Percentiles rank a stretch among this genome's conserved stretches.
These are phyloP conservation scores for Ficedula albicollis DNA, from an alignment of 2,797 vertebrate species.

Conservation along the genomic window DNA sequence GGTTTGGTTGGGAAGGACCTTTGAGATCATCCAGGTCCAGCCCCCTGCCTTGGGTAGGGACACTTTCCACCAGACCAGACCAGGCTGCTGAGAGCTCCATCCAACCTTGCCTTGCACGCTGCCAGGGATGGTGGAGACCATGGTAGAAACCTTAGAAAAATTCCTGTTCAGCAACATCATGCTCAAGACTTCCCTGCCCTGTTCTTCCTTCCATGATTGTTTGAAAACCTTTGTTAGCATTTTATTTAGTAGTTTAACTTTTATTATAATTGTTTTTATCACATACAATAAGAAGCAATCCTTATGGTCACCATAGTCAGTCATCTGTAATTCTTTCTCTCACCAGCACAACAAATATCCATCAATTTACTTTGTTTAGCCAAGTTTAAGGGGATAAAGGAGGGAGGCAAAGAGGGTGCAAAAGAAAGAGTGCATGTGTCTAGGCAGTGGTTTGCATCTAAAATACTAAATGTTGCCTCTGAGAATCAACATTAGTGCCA, in stretches of 20 bases:
- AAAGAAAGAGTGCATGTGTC: background rate
- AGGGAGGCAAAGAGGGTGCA: background rate
- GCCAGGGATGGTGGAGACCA: background rate
- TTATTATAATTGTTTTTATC: background rate
- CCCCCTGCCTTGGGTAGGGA: fast-evolving
- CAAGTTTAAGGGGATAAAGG: background rate
- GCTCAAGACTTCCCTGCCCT: background rate
- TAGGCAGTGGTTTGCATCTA: background rate
- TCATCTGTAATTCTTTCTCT: background rate
- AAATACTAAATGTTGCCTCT: background rate
- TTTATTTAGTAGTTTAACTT: background rate
- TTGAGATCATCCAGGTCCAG: background rate
- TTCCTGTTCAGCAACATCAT: background rate
- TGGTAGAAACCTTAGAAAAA: background rate
- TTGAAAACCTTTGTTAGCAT: background rate
- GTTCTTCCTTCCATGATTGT: background rate
- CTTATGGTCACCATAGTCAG: background rate
- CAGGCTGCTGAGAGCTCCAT: background rate
- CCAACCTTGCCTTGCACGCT: background rate
- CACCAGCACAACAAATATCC: background rate
- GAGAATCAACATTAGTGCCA: background rate
- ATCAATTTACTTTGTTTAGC: background rate
- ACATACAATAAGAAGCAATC: background rate
- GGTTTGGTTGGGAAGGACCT: background rate
- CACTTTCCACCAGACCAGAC: background rate